A percentile compares a stretch with the other conserved stretches of the same genome.
Conservation (phyloP, 2,113 vertebrate species). For the Alaudala cheleensis region DNA sequence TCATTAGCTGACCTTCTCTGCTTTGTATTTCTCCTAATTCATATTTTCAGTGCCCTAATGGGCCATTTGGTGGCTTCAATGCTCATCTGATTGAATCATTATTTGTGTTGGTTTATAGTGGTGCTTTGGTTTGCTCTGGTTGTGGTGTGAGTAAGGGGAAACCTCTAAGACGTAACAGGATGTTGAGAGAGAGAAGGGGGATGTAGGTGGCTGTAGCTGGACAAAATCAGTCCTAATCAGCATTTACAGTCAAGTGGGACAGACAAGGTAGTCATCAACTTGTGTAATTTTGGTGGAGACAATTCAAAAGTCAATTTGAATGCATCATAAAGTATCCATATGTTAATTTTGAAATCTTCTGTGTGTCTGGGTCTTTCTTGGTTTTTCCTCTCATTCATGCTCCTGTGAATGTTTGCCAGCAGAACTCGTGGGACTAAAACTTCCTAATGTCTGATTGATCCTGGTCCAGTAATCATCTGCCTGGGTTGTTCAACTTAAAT, state of each 20-base stretch:
- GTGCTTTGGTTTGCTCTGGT: background rate
- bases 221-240: background rate
- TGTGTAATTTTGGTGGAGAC: background rate
- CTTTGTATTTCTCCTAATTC: background rate
- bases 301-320: background rate
- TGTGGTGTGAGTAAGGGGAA: background rate
- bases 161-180: accelerated
- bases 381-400: background rate
- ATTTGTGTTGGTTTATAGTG: accelerated
- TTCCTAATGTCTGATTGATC: background rate
- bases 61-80: background rate
- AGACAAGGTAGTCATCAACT: background rate
- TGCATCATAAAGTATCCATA: background rate
- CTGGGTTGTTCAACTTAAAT: background rate
- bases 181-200: background rate
- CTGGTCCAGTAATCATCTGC: background rate
- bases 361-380: background rate
- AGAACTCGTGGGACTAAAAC: background rate
- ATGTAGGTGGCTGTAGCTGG: background rate
- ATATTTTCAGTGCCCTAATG: background rate
- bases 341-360: background rate
- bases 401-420: background rate
- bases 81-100: background rate
- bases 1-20: background rate
- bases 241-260: background rate